Evolutionary conservation across 2,888 invertebrate genomes (phyloP).

Genomic region (Morinoia aosen): DNA sequence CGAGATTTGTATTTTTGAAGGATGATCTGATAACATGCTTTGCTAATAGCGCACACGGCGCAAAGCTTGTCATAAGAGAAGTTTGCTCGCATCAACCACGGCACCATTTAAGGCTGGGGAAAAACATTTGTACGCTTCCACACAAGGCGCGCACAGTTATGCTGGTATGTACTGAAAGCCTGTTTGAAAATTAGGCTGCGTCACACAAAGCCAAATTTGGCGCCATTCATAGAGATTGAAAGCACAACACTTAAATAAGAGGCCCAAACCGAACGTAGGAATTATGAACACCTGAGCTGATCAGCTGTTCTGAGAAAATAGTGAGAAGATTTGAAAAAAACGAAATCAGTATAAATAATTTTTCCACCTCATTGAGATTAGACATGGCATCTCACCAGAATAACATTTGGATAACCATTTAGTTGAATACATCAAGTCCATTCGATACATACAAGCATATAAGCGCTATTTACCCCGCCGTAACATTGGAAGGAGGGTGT

Average conservation of each 20-base stretch:
- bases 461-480: neutral
- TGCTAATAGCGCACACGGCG: neutral
- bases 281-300: neutral
- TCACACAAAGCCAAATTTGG: neutral
- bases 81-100: neutral
- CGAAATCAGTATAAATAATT: neutral
- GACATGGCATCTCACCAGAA: neutral
- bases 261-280: neutral
- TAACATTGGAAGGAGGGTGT: neutral
- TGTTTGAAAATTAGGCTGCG: neutral
- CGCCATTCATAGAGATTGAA: neutral
- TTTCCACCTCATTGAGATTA: slow-evolving; percentile 13
- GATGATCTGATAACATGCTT: neutral
- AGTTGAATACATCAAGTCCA: neutral
- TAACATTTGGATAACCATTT: neutral
- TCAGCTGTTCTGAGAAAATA: neutral
- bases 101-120: neutral
- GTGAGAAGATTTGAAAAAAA: neutral
- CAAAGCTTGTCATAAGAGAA: neutral
- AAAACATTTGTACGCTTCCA: neutral
- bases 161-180: neutral
- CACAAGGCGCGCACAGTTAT: neutral
- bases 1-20: neutral
- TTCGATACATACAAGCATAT: neutral
- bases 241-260: neutral